phyloP scores from a whole-genome alignment of 2,888 invertebrate species.

The Eubasilissa splendida region DNA sequence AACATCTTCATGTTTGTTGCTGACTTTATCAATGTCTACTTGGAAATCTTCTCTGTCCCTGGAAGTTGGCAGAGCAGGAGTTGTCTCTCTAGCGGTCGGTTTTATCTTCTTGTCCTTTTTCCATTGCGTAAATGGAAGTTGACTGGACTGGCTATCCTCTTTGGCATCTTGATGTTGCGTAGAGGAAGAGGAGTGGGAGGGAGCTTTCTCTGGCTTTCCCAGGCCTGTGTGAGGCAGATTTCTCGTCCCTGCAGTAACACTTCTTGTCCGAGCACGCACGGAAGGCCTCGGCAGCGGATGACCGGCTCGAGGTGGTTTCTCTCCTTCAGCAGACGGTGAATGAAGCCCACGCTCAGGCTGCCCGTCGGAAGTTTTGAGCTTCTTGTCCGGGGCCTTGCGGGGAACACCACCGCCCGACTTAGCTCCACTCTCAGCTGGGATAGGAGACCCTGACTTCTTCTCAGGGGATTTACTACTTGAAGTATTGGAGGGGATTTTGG shows the following conservation, averaged over 20 bases:
- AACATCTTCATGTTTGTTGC: slow-evolving; percentile 65
- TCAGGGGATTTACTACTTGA: slow-evolving; percentile 66
- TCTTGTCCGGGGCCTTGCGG: slow-evolving; percentile 83
- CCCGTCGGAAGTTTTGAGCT: slow-evolving; percentile 89
- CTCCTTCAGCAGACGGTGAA: slow-evolving; percentile 83
- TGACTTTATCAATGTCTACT: slow-evolving; percentile 58
- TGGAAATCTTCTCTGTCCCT: slow-evolving; percentile 64
- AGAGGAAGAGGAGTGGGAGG: slow-evolving; percentile 62
- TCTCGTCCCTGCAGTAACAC: slow-evolving; percentile 77
- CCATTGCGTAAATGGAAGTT: slow-evolving; percentile 76
- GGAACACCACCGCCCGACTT: slow-evolving; percentile 62
- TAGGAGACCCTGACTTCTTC: slow-evolving; percentile 63
- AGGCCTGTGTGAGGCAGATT: slow-evolving; percentile 75
- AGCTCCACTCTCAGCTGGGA: slow-evolving; percentile 50
- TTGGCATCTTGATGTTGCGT: slow-evolving; percentile 70
- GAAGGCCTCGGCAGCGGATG: slow-evolving; percentile 66
- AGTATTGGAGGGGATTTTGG: slow-evolving; percentile 64
- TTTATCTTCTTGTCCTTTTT: slow-evolving; percentile 76
- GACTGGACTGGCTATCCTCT: slow-evolving; percentile 75
- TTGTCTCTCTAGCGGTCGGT: slow-evolving; percentile 60
- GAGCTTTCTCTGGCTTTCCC: slow-evolving; percentile 70
- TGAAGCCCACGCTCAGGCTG: slow-evolving; percentile 81
- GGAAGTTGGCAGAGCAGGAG: slow-evolving; percentile 15
- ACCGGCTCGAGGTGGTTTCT: slow-evolving; percentile 76
- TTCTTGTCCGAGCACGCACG: slow-evolving; percentile 79